Evolutionary conservation across 2,113 vertebrate species (phyloP).

Genomic region (Oplegnathus fasciatus): DNA sequence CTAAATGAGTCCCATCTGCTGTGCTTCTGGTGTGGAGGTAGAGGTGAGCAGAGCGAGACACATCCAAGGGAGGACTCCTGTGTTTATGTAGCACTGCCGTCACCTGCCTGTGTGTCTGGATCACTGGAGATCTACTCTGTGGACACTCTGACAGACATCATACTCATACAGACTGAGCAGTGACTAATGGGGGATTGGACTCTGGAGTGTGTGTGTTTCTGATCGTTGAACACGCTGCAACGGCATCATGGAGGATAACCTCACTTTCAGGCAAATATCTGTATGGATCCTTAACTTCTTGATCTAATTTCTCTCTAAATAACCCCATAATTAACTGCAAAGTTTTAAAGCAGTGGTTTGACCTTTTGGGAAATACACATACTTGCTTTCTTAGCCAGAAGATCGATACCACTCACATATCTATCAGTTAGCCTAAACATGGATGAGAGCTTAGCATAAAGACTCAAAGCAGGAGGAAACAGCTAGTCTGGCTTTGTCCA

Average conservation of each 20-base stretch:
- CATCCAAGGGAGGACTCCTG: constrained; percentile 32
- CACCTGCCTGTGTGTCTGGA: constrained; percentile 18
- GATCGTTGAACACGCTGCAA: constrained; percentile 24
- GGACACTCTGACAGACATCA: not conserved
- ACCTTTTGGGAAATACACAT: not conserved
- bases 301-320: not conserved
- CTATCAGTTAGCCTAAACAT: not conserved
- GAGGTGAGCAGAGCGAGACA: constrained; percentile 42
- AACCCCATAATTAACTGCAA: not conserved
- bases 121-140: not conserved
- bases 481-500: not conserved
- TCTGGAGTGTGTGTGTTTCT: constrained; percentile 12
- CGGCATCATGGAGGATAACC: not conserved
- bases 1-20: constrained; percentile 84
- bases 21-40: constrained; percentile 38
- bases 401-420: not conserved
- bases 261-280: not conserved
- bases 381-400: not conserved
- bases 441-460: not conserved
- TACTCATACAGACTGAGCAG: not conserved
- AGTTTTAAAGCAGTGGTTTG: not conserved
- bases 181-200: not conserved
- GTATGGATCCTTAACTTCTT: not conserved
- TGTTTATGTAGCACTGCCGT: constrained; percentile 53
- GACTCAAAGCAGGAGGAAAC: not conserved